Percentiles rank a stretch among this genome's conserved stretches.
These are phyloP conservation scores for Chouioia cunea DNA, from an alignment of 2,888 invertebrate species.

Conservation along the genomic window DNA sequence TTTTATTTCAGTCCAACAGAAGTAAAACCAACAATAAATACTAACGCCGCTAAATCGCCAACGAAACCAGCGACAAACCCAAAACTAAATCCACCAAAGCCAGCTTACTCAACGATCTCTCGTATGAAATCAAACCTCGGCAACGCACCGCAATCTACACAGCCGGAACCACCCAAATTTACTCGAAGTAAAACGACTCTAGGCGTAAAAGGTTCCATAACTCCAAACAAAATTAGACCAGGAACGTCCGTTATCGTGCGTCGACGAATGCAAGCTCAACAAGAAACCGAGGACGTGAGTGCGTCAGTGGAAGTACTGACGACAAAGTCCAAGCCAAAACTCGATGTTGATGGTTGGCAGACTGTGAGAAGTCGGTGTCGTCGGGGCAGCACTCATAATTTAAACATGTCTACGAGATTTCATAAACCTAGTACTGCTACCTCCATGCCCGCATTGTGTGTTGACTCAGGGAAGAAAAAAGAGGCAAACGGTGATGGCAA, in stretches of 20 bases:
- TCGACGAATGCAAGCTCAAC: slow-evolving; percentile 53
- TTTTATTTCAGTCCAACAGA: slow-evolving; percentile 15
- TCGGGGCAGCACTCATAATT: slow-evolving; percentile 75
- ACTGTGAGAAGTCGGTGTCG: slow-evolving; percentile 85
- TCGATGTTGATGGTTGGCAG: slow-evolving; percentile 83
- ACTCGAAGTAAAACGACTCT: slow-evolving; percentile 63
- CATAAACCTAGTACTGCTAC: slow-evolving; percentile 87
- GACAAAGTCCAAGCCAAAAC: slow-evolving; percentile 56
- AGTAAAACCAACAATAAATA: background rate
- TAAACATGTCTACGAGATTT: slow-evolving; percentile 77
- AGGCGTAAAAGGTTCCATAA: slow-evolving; percentile 54
- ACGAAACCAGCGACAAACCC: slow-evolving; percentile 17
- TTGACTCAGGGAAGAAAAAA: slow-evolving; percentile 64
- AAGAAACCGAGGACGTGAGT: slow-evolving; percentile 52
- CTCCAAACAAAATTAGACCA: slow-evolving; percentile 55
- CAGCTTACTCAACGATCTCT: slow-evolving; percentile 70
- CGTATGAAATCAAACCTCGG: slow-evolving; percentile 55
- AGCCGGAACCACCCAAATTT: slow-evolving; percentile 55
- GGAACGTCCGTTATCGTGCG: slow-evolving; percentile 60
- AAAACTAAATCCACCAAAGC: slow-evolving; percentile 52
- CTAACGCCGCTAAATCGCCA: slow-evolving; percentile 19
- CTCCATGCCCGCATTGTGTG: slow-evolving; percentile 79
- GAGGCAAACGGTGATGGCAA: slow-evolving; percentile 55
- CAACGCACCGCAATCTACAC: slow-evolving; percentile 11
- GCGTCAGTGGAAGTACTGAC: slow-evolving; percentile 60